Base-by-base conservation (phyloP, 2,797 vertebrate species). In the Oryzias sinensis region DNA sequence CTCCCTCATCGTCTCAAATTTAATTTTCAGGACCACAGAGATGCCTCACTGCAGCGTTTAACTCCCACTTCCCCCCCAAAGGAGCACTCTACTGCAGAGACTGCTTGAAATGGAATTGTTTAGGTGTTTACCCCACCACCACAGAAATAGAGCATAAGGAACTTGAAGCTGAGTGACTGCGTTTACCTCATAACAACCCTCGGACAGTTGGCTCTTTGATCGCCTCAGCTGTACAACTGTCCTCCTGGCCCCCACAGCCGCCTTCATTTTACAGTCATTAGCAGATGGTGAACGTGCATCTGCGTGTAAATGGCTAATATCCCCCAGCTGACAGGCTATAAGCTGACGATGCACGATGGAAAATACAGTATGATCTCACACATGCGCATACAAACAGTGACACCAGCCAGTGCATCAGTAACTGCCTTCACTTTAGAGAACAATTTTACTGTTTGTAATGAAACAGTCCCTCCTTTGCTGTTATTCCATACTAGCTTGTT, bases 401-500 rank as follows among this genome's bases (percentile, higher is more conserved):
- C 60, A 14, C 20, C 20, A 22, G 20, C 17, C 18, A 54, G 63
- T 75, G 79, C 61, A 65, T 52, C 70, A 57, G 68, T 84, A 85
- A 87, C 83, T 83, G 77, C 72, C 79, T 87, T 80, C 78, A 80
- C 83, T 37, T 84, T 76, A 69, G 68, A 81, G 75, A 68, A 84
- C 79, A 80, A 80, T 62, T 69, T 82, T 79, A 72, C 53, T 69
- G 58, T 64, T 68, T 49, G 80, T 77, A 80, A 83, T 79, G 62
- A 82, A 82, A 76, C 70, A 70, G 72, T 77, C 65, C 63, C 33
- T 58, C 66, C 27, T 27, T 27, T 27, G 7, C 8, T 84, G 62
- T 81, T 71, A 76, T 77, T 81, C 70, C 74, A 45, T 48, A 14
- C 44, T n/a, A 24, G 61, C 69, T 77, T 72, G 61, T 70, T 29